Conservation (phyloP, 2,113 vertebrate genomes). For the Pachypanchax playfairii region DNA sequence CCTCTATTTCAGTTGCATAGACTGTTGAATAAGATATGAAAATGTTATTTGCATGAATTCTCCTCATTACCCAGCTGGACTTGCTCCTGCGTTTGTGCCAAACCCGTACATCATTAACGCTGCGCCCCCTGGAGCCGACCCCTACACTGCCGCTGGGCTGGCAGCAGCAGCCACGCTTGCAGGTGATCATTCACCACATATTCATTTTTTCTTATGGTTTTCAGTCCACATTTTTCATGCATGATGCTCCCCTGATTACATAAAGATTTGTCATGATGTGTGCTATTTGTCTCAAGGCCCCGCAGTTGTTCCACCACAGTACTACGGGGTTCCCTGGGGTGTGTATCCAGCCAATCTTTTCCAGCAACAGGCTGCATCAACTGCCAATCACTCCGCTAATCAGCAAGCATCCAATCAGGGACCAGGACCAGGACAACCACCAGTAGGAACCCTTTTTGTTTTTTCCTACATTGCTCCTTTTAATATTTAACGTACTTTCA, state of each 20-base stretch:
- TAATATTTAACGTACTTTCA: too few relatives aligned
- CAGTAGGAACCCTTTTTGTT: slow-evolving; percentile 75
- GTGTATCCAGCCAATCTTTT: slow-evolving; percentile 98
- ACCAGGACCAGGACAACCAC: slow-evolving; percentile 88
- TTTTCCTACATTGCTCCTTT: too few relatives aligned
- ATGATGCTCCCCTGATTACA: not conserved
- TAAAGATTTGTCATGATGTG: not conserved
- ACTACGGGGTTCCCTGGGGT: slow-evolving; percentile 97
- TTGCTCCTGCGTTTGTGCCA: slow-evolving; percentile 97
- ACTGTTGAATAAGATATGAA: slow-evolving; percentile 18
- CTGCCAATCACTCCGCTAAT: slow-evolving; percentile 83
- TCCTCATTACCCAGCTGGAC: slow-evolving; percentile 84
- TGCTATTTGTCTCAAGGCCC: slow-evolving; percentile 81
- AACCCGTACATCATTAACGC: slow-evolving; percentile 98
- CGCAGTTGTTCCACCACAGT: slow-evolving; percentile 95
- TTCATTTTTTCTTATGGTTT: not conserved
- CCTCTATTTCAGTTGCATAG: not conserved
- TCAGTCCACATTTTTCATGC: not conserved
- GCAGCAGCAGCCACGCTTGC: slow-evolving; percentile 94
- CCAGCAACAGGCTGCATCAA: slow-evolving; percentile 92
- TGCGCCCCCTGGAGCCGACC: slow-evolving; percentile 93
- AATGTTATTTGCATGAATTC: slow-evolving; percentile 17
- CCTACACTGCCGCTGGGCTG: slow-evolving; percentile 93
- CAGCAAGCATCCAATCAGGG: slow-evolving; percentile 94
- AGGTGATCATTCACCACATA: slow-evolving; percentile 73